Evolutionary conservation across 37 sponge, comb jelly and placozoan species (phyloP), one percentile per base, ranked within the genome.

Genomic region (Theonella swinhoei): DNA sequence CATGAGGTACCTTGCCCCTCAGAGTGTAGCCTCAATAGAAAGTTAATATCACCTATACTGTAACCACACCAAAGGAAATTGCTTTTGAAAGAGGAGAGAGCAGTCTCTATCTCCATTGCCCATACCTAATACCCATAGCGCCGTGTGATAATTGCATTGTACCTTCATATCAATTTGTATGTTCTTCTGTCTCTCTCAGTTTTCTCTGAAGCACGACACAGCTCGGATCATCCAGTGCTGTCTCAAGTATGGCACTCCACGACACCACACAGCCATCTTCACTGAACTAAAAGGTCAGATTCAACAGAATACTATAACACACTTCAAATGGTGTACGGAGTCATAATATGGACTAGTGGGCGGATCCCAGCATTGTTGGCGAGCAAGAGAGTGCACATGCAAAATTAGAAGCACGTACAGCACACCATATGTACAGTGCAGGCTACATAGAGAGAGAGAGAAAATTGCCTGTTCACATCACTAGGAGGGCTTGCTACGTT

Each of bases 171-270:
- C 3, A n/a, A 26, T 73, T 64, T 8, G 7, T 80, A 26, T 38
- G 68, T 80, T 71, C 41, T 2, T 41, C 19, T 83, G 9, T 60
- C 25, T 68, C 19, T n/a, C n/a, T 4, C 42, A 95, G 95, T 42
- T 95, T 42, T 42, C 80, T 24, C 11, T 88, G 71, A 95, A 95
- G 76, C 97, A 97, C 39, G 95, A 97, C 76, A 88, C 89, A 26
- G 95, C 88, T 26, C 80, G 97, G 23, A 85, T 97, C 3, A 78
- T 97, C 8, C 95, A 97, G 85, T 80, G 88, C 42, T 72, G 84
- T 65, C 76, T 97, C 42, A 91, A 94, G 83, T 92, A 67, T 89
- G 97, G 97, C 35, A 92, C 38, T 37, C 38, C 41, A 5, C 77
- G 83, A 33, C 88, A 91, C 42, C 91, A 87, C 39, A 80, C 66